phyloP scores from a whole-genome alignment of 2,797 vertebrate species.

The Characodon lateralis region DNA sequence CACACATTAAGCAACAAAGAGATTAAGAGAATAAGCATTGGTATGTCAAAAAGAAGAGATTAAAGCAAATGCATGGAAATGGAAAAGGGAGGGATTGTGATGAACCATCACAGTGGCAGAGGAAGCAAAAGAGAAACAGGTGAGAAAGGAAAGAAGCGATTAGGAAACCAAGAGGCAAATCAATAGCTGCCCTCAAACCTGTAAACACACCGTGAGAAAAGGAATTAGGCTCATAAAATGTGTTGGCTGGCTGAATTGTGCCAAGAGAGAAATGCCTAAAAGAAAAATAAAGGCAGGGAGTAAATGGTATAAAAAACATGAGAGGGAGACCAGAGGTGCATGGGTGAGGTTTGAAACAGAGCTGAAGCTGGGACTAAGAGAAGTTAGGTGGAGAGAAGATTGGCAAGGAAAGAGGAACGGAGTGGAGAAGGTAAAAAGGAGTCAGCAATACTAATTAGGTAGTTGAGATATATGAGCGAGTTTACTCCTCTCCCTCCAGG shows the following conservation, averaged over 20 bases:
- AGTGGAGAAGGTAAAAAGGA: conserved; percentile 12
- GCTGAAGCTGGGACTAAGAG: conserved; percentile 15
- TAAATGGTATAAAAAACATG: conserved; percentile 28
- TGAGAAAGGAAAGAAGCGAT: conserved; percentile 55
- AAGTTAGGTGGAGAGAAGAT: not conserved
- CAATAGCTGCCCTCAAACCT: conserved; percentile 75
- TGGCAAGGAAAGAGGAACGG: conserved; percentile 23
- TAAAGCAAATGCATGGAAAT: conserved; percentile 45
- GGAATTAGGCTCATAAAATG: conserved; percentile 70
- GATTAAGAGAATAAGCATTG: conserved; percentile 38
- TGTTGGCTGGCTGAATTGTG: conserved; percentile 62
- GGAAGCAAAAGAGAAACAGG: conserved; percentile 27
- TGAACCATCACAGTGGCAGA: conserved; percentile 49
- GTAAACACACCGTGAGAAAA: conserved; percentile 71
- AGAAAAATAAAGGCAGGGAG: conserved; percentile 47
- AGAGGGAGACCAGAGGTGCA: conserved; percentile 38
- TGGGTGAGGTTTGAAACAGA: conserved; percentile 32
- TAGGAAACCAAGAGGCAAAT: conserved; percentile 68
- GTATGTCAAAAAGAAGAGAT: conserved; percentile 18
- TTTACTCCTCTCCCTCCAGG: conserved; percentile 19
- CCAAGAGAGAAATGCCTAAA: conserved; percentile 60
- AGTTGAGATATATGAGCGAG: conserved; percentile 21
- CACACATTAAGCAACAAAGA: conserved; percentile 26
- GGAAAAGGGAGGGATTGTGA: conserved; percentile 37
- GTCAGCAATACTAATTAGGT: conserved; percentile 15